phyloP scores from a whole-genome alignment of 2,888 invertebrate species.

The Cactoblastis cactorum region DNA sequence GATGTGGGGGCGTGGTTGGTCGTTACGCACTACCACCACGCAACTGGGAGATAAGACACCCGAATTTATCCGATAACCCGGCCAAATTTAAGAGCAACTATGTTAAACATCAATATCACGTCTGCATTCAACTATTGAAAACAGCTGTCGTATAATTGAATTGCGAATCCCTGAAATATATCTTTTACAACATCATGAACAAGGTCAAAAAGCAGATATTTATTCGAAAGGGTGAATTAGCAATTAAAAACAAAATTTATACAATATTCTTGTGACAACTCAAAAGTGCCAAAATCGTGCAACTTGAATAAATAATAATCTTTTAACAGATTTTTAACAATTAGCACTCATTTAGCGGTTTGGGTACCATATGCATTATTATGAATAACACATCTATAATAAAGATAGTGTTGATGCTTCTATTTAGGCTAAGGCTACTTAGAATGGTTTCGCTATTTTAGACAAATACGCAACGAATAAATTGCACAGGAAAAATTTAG shows the following conservation, averaged over 20 bases:
- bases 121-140: slow-evolving; percentile 19
- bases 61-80: slow-evolving; percentile 42
- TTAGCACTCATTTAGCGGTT: too few species aligned
- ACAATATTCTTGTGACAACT: too few species aligned
- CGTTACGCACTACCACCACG: slow-evolving; percentile 67
- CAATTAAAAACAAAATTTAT: background rate
- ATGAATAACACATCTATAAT: too few species aligned
- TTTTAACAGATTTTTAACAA: too few species aligned
- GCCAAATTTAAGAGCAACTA: slow-evolving; percentile 27
- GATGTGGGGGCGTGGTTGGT: slow-evolving; percentile 66
- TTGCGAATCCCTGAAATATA: slow-evolving; percentile 17
- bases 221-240: background rate
- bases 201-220: slow-evolving; percentile 8
- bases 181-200: slow-evolving; percentile 20
- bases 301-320: too few species aligned
- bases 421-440: too few species aligned
- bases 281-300: too few species aligned
- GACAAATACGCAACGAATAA: too few species aligned
- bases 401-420: too few species aligned
- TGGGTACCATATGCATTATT: too few species aligned
- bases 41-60: slow-evolving; percentile 57
- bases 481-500: too few species aligned
- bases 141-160: slow-evolving; percentile 22
- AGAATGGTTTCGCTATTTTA: too few species aligned
- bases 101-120: slow-evolving; percentile 14